A percentile compares a stretch with the other conserved stretches of the same genome.
These are phyloP conservation scores for Forbesichthys agassizii DNA, from an alignment of 2,113 vertebrate species.

Conservation along the genomic window DNA sequence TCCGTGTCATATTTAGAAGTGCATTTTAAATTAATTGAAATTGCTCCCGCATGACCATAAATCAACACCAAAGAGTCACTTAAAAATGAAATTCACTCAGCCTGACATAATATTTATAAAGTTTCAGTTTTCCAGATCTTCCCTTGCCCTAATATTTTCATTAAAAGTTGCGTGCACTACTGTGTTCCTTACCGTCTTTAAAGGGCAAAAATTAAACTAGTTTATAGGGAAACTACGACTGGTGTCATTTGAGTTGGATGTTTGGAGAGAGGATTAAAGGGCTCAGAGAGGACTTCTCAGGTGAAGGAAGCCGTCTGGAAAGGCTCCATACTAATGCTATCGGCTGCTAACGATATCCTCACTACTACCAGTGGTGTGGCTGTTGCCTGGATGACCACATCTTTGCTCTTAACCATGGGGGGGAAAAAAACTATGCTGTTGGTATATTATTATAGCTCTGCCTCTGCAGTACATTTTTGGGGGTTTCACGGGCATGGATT, in stretches of 20 bases:
- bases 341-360: slow-evolving; percentile 36
- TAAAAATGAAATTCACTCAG: no score
- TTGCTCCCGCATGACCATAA: no score
- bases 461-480: no score
- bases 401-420: slow-evolving; percentile 14
- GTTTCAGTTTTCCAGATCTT: not conserved
- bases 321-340: slow-evolving; percentile 32
- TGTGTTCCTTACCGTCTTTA: no score
- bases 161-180: not conserved
- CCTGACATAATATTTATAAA: no score
- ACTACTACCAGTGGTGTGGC: slow-evolving; percentile 7
- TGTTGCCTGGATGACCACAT: slow-evolving; percentile 18
- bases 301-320: slow-evolving; percentile 28
- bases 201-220: not conserved
- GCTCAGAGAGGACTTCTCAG: slow-evolving; percentile 49
- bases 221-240: not conserved
- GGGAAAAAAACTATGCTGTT: not conserved
- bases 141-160: not conserved
- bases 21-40: no score
- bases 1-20: no score
- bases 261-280: slow-evolving; percentile 17
- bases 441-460: not conserved
- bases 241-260: not conserved
- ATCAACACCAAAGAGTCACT: no score
- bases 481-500: no score